Evolutionary conservation across 2,113 vertebrate species (phyloP).

Genomic region (Tor tambroides): DNA sequence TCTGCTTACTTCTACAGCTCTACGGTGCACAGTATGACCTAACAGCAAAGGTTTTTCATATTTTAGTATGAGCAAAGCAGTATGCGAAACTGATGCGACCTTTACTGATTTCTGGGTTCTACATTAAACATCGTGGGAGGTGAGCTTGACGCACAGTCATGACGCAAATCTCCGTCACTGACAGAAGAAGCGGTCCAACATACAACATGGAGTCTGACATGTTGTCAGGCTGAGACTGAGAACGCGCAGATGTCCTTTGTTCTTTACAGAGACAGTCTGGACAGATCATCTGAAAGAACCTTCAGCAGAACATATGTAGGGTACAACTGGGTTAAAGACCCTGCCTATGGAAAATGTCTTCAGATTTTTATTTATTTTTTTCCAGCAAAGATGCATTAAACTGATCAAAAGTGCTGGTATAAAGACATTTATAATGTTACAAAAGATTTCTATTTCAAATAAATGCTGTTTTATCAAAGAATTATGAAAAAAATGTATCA

Average conservation of each 20-base stretch:
- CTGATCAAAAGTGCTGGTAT: too few species aligned
- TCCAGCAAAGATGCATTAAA: too few species aligned
- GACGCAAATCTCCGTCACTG: not conserved
- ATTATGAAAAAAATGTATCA: too few species aligned
- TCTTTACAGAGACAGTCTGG: not conserved
- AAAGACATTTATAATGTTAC: too few species aligned
- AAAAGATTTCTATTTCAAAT: too few species aligned
- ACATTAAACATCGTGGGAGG: not conserved
- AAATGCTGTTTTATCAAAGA: too few species aligned
- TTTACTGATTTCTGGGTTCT: not conserved
- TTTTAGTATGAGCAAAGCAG: not conserved
- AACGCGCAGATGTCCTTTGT: not conserved
- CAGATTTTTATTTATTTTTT: too few species aligned
- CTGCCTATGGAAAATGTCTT: too few species aligned
- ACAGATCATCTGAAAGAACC: not conserved
- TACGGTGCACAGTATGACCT: not conserved
- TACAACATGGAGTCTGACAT: constrained; percentile 8
- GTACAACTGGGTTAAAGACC: not conserved
- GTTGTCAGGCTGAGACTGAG: constrained; percentile 5
- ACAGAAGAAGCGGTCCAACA: not conserved
- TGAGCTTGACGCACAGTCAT: constrained; percentile 1
- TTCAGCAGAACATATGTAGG: not conserved
- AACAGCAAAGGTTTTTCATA: not conserved
- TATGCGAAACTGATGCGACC: not conserved
- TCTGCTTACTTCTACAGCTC: not conserved